Evolutionary conservation across 1,140 invertebrate genomes (phyloP).

Genomic region (Drosophila trapezifrons): DNA sequence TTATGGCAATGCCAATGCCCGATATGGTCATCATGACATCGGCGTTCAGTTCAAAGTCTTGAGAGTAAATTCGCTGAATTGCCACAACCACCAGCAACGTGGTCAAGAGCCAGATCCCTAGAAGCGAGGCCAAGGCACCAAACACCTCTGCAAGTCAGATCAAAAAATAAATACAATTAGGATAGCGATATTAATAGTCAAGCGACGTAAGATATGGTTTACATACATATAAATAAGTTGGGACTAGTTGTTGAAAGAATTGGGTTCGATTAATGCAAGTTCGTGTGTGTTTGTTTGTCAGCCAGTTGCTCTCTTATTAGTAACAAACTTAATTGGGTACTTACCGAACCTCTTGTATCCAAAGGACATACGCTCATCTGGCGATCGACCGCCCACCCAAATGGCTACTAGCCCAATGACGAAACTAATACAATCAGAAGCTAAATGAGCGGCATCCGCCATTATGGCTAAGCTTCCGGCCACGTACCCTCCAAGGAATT

Average conservation of each 20-base stretch:
- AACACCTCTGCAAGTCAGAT: constrained; percentile 86
- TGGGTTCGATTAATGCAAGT: not conserved
- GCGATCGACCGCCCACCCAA: constrained; percentile 87
- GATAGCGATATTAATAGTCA: not conserved
- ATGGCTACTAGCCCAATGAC: constrained; percentile 91
- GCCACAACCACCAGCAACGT: constrained; percentile 93
- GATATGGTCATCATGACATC: constrained; percentile 95
- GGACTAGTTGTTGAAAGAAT: not conserved
- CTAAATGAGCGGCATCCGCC: constrained; percentile 93
- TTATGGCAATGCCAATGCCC: constrained; percentile 92
- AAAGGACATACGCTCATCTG: constrained; percentile 90
- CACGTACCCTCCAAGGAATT: constrained; percentile 90
- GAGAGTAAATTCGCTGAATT: constrained; percentile 88
- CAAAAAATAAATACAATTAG: constrained; percentile 2
- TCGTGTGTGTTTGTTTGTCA: not conserved
- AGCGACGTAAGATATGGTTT: not conserved
- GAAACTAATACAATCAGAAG: constrained; percentile 93
- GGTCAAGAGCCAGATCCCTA: constrained; percentile 95
- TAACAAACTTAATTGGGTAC: constrained; percentile 63
- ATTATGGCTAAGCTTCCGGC: constrained; percentile 93
- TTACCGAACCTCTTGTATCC: constrained; percentile 91
- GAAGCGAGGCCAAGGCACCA: constrained; percentile 87
- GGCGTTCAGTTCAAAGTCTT: constrained; percentile 92
- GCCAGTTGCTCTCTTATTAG: constrained; percentile 43
- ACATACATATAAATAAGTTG: constrained; percentile 37